phyloP scores from a whole-genome alignment of 2,113 vertebrate species.

The Serinus canaria region DNA sequence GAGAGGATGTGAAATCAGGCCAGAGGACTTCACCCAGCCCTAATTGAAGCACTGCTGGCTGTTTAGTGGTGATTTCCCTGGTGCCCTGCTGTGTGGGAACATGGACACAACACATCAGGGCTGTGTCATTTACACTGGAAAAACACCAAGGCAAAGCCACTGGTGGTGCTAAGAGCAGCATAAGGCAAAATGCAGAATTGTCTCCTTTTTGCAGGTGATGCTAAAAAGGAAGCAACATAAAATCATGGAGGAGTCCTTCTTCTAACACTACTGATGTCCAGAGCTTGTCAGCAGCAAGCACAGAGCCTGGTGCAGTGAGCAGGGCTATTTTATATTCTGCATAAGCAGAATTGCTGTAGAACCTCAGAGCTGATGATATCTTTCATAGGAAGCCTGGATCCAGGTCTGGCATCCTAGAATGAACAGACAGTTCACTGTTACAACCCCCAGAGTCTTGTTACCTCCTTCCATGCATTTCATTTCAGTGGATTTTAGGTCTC shows the following conservation, averaged over 20 bases:
- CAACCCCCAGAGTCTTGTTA: not conserved
- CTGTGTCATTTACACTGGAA: not conserved
- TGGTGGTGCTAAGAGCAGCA: not conserved
- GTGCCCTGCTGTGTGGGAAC: not conserved
- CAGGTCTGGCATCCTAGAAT: not conserved
- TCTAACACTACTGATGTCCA: not conserved
- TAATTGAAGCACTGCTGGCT: not conserved
- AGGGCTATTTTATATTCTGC: not conserved
- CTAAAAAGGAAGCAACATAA: not conserved
- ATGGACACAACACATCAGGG: not conserved
- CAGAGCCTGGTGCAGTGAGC: not conserved
- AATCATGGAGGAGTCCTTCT: not conserved
- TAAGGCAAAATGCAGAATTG: not conserved
- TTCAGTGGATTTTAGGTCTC: not conserved
- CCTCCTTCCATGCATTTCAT: not conserved
- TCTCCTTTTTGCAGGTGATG: not conserved
- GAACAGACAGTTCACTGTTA: not conserved
- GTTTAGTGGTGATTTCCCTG: constrained; percentile 17
- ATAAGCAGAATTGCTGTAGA: not conserved
- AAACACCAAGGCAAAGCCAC: not conserved
- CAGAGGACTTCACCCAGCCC: not conserved
- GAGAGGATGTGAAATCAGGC: not conserved
- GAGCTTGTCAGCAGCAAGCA: not conserved
- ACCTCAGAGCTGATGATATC: not conserved
- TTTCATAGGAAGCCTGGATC: not conserved